A percentile compares a stretch with the other conserved stretches of the same genome.
These are phyloP conservation scores for Corbicula japonica DNA, from an alignment of 2,888 invertebrate genomes.

Conservation along the genomic window DNA sequence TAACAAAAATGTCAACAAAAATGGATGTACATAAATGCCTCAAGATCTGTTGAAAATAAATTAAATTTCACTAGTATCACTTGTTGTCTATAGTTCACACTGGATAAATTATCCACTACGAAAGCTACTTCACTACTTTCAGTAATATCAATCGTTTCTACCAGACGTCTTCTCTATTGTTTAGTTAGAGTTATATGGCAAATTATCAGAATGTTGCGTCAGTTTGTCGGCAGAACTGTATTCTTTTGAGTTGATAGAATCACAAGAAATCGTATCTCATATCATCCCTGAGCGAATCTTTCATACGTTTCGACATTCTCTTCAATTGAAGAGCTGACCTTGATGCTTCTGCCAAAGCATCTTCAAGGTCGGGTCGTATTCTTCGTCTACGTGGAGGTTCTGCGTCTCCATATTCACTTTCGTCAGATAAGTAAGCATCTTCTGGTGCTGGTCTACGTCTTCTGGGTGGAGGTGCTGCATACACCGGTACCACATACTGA, in stretches of 20 bases:
- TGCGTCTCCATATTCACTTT: constrained; percentile 71
- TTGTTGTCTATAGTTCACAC: too few species aligned
- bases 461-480: constrained; percentile 68
- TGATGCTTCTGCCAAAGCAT: constrained; percentile 77
- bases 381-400: constrained; percentile 67
- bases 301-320: constrained; percentile 81
- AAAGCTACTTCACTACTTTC: too few species aligned
- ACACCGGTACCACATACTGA: constrained; percentile 69
- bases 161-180: too few species aligned
- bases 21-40: constrained; percentile 55
- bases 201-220: constrained; percentile 47
- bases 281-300: constrained; percentile 79
- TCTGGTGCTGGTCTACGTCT: constrained; percentile 74
- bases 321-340: constrained; percentile 78
- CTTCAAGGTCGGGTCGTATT: constrained; percentile 64
- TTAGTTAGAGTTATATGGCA: too few species aligned
- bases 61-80: constrained; percentile 27
- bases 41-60: constrained; percentile 33
- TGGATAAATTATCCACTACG: too few species aligned
- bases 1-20: constrained; percentile 15
- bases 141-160: neutral
- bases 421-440: constrained; percentile 75
- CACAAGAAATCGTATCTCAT: constrained; percentile 69
- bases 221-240: constrained; percentile 8
- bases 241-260: constrained; percentile 7